Percentiles rank a stretch among this genome's conserved stretches.
Conservation (phyloP, 30 jellyfish, hydroid and myxozoan genomes). For the Hydra vulgaris region DNA sequence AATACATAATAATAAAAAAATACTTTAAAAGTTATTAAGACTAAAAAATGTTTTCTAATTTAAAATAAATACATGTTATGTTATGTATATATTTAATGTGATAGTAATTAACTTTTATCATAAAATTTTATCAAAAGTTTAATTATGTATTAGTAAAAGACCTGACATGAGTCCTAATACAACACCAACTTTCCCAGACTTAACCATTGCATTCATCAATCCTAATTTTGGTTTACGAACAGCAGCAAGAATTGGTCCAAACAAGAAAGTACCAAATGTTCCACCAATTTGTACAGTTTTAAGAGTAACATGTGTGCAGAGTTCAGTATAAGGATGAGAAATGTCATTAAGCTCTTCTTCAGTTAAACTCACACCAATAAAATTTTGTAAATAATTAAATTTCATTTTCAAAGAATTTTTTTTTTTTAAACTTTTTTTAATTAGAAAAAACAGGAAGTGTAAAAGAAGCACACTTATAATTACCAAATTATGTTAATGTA, state of each 20-base stretch:
- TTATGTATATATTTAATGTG: too few species aligned
- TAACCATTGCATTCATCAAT: conserved; percentile 31
- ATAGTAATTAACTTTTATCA: too few species aligned
- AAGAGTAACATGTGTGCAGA: conserved; percentile 52
- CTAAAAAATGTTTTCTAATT: not conserved
- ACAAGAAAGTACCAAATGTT: conserved; percentile 43
- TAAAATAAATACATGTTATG: too few species aligned
- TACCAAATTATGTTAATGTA: too few species aligned
- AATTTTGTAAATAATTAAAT: conserved; percentile 40
- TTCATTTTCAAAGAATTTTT: conserved; percentile 8
- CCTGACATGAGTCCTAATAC: conserved; percentile 66
- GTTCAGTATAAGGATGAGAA: conserved; percentile 37
- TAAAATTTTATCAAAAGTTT: too few species aligned
- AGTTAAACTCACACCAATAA: conserved; percentile 43
- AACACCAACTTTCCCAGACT: conserved; percentile 61
- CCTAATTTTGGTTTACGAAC: conserved; percentile 38
- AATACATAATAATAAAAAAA: not conserved
- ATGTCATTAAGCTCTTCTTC: conserved; percentile 53
- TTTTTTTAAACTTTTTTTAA: too few species aligned
- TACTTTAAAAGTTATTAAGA: too few species aligned
- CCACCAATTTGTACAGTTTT: conserved; percentile 72
- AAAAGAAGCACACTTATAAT: too few species aligned
- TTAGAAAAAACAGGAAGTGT: too few species aligned
- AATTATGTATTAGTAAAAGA: too few species aligned
- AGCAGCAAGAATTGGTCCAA: conserved; percentile 58